phyloP scores from a whole-genome alignment of 2,888 invertebrate species.

The Suillia variegata region DNA sequence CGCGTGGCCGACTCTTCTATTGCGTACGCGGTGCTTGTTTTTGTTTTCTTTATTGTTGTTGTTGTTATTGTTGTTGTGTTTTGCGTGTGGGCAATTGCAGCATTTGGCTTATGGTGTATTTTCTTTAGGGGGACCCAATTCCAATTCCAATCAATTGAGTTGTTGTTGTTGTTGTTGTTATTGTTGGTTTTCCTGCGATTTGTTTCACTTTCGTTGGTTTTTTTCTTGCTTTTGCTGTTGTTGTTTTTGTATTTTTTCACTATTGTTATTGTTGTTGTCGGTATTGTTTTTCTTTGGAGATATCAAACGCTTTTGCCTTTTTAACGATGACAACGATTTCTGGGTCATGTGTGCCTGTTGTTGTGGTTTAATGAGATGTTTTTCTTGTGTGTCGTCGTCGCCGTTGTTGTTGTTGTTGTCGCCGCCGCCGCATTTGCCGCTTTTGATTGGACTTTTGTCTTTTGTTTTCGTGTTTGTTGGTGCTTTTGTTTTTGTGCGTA shows the following conservation, averaged over 20 bases:
- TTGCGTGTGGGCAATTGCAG: not conserved
- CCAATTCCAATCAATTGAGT: not conserved
- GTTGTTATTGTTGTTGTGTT: slow-evolving; percentile 23
- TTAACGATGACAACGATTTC: not conserved
- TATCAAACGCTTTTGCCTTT: not conserved
- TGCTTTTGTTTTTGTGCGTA: too few relatives aligned
- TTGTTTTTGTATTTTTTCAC: not conserved
- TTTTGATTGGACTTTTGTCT: not conserved
- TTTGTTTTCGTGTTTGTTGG: too few relatives aligned
- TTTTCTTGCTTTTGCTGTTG: not conserved
- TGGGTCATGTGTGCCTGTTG: not conserved
- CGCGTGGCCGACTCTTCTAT: slow-evolving; percentile 1
- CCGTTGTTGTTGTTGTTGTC: too few relatives aligned
- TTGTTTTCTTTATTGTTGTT: slow-evolving; percentile 38
- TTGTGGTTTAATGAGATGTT: not conserved
- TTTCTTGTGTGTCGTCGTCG: too few relatives aligned
- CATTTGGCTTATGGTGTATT: not conserved
- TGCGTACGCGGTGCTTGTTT: slow-evolving; percentile 18
- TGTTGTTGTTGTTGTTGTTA: too few relatives aligned
- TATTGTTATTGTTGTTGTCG: not conserved
- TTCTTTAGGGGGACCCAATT: slow-evolving; percentile 5
- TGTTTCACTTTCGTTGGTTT: slow-evolving; percentile 1
- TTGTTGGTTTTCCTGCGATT: slow-evolving; percentile 4
- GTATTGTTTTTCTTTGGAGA: not conserved
- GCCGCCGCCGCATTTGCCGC: too few relatives aligned